phyloP scores from a whole-genome alignment of 2,888 invertebrate genomes.

The Leuctra nigra region DNA sequence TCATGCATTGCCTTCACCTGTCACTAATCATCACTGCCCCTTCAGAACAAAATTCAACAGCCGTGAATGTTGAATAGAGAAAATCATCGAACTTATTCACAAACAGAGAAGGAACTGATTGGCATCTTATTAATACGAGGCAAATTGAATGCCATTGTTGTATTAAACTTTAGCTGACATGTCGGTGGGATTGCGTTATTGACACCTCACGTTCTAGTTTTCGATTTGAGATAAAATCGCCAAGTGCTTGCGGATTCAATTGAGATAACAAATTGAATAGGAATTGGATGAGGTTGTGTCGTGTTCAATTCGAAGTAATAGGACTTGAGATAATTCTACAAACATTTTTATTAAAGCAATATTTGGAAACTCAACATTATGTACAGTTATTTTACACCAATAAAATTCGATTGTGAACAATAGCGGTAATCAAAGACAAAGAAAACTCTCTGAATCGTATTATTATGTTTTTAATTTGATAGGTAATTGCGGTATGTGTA shows the following conservation, averaged over 20 bases:
- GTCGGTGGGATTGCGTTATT: not conserved
- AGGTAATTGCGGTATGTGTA: not conserved
- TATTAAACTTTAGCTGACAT: slow-evolving; percentile 4
- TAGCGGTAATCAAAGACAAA: not conserved
- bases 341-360: slow-evolving; percentile 55
- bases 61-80: too few species aligned
- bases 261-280: too few species aligned
- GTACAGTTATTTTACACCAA: slow-evolving; percentile 37
- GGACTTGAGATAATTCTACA: slow-evolving; percentile 42
- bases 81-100: too few species aligned
- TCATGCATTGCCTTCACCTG: slow-evolving; percentile 20
- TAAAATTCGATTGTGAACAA: too few species aligned
- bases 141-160: slow-evolving; percentile 6
- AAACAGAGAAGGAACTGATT: too few species aligned
- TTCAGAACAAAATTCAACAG: not conserved
- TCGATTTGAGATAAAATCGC: too few species aligned
- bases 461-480: not conserved
- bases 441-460: not conserved
- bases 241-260: too few species aligned
- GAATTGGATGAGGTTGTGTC: too few species aligned
- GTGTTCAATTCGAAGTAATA: too few species aligned
- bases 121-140: slow-evolving; percentile 1
- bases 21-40: slow-evolving; percentile 2
- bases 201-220: slow-evolving; percentile 6
- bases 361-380: slow-evolving; percentile 53